phyloP scores from a whole-genome alignment of 2,888 invertebrate species.

The Ochlodes sylvanus region DNA sequence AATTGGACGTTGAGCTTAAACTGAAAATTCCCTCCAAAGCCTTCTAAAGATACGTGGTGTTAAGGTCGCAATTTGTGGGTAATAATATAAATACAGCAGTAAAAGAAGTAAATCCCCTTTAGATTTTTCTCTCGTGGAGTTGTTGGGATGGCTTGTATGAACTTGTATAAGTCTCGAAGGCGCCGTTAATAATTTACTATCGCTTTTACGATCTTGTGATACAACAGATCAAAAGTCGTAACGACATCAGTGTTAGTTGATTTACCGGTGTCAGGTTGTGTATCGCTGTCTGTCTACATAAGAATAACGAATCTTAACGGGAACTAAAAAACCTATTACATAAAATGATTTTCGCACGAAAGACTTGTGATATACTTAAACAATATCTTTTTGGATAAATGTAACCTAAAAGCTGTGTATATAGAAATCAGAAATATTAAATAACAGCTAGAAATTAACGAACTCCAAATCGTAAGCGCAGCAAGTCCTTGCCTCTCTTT shows the following conservation, averaged over 20 bases:
- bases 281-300: too few relatives aligned
- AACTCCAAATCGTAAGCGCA: slow-evolving; percentile 8
- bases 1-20: slow-evolving; percentile 53
- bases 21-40: slow-evolving; percentile 27
- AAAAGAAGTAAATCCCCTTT: not conserved
- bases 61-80: slow-evolving; percentile 18
- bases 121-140: not conserved
- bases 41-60: slow-evolving; percentile 37
- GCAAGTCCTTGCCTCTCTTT: slow-evolving; percentile 8
- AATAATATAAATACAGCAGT: slow-evolving; percentile 18
- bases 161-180: slow-evolving; percentile 45
- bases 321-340: too few relatives aligned
- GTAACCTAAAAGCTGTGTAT: too few relatives aligned
- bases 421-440: too few relatives aligned
- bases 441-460: slow-evolving; percentile 19
- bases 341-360: too few relatives aligned
- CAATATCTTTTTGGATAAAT: too few relatives aligned
- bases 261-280: too few relatives aligned
- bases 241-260: not conserved
- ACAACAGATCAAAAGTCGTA: slow-evolving; percentile 21
- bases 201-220: slow-evolving; percentile 39
- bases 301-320: too few relatives aligned
- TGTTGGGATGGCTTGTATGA: slow-evolving; percentile 38
- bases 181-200: slow-evolving; percentile 46
- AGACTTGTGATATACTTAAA: too few relatives aligned